A percentile compares a stretch with the other conserved stretches of the same genome.
These are phyloP conservation scores for Troides oblongomaculatus DNA, from an alignment of 2,888 invertebrate species.

Conservation along the genomic window DNA sequence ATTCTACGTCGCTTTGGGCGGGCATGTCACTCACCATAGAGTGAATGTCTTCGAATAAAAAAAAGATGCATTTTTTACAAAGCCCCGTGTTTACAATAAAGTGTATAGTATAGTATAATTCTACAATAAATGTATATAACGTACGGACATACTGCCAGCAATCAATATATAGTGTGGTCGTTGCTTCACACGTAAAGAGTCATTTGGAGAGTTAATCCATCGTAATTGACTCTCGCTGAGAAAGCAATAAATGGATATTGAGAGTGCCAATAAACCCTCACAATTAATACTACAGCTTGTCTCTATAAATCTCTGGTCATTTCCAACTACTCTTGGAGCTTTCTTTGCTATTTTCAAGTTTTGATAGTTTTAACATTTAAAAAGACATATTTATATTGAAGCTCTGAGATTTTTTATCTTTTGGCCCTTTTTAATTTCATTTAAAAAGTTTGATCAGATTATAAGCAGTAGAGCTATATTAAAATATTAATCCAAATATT, in stretches of 20 bases:
- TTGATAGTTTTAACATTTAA: neutral
- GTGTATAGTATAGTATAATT: neutral
- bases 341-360: conserved; percentile 2
- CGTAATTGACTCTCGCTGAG: conserved; percentile 72
- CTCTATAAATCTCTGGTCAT: conserved; percentile 34
- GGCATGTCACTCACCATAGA: too few species aligned
- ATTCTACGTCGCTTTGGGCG: too few species aligned
- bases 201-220: conserved; percentile 60
- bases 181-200: conserved; percentile 52
- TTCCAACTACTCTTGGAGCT: neutral
- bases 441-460: too few species aligned
- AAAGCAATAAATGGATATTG: conserved; percentile 72
- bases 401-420: too few species aligned
- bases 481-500: too few species aligned
- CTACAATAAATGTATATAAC: neutral
- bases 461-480: too few species aligned
- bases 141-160: conserved; percentile 5
- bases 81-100: too few species aligned
- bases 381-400: neutral
- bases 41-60: too few species aligned
- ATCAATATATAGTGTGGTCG: conserved; percentile 32
- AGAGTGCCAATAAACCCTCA: conserved; percentile 64
- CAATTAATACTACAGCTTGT: conserved; percentile 57
- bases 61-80: too few species aligned
- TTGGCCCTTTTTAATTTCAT: too few species aligned